Conservation (phyloP, 2,888 invertebrate species). For the Osedax frankpressi region DNA sequence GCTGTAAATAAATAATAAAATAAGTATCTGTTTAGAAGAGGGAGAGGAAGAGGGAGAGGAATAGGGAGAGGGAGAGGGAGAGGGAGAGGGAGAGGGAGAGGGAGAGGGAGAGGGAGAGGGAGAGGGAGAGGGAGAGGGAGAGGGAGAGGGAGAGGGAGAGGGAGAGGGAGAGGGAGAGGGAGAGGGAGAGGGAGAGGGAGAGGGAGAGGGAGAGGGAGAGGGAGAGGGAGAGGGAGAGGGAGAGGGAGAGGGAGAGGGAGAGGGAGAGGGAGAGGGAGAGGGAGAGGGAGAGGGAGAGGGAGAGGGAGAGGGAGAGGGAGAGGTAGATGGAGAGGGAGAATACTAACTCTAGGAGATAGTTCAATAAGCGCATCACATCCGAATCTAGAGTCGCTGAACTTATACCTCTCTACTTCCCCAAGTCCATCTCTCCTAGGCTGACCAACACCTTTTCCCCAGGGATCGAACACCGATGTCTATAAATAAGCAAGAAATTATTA, state of each 20-base stretch:
- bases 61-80: neutral
- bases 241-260: neutral
- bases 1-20: neutral
- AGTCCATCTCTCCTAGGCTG: conserved; percentile 27
- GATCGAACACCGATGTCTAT: conserved; percentile 28
- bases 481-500: too few species aligned
- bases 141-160: conserved; percentile 7
- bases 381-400: conserved; percentile 9
- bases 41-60: neutral
- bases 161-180: neutral
- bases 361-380: conserved; percentile 7
- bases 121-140: neutral
- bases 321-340: neutral
- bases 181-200: neutral
- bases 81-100: neutral
- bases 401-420: conserved; percentile 27
- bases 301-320: neutral
- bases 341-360: neutral
- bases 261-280: neutral
- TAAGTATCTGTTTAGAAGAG: too few species aligned
- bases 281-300: conserved; percentile 1
- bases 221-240: neutral
- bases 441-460: conserved; percentile 35
- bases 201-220: neutral
- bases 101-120: neutral